These are phyloP conservation scores for Actinia equina DNA, from an alignment of 64 coral and sea anemone genomes.

Conservation along the genomic window DNA sequence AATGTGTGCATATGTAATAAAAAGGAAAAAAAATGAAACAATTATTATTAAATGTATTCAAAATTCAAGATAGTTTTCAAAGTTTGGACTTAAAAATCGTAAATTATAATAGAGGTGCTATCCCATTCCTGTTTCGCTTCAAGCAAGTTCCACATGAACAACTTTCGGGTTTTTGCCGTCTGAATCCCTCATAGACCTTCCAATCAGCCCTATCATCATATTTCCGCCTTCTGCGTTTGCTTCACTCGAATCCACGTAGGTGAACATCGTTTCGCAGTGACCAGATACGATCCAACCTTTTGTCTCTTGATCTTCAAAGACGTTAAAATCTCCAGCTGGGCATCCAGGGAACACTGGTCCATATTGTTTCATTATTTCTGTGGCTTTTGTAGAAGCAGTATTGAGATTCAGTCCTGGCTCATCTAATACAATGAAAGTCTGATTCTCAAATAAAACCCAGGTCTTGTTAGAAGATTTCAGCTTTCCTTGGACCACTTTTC, in stretches of 20 bases:
- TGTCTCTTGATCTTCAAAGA: constrained; percentile 22
- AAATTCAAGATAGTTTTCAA: not conserved
- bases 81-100: not conserved
- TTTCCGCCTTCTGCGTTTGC: not conserved
- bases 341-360: constrained; percentile 49
- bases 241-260: constrained; percentile 29
- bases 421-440: constrained; percentile 52
- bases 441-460: constrained; percentile 70
- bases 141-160: constrained; percentile 52
- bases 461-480: constrained; percentile 35
- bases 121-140: not conserved
- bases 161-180: constrained; percentile 67
- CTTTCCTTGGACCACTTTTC: constrained; percentile 30
- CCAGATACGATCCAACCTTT: constrained; percentile 62
- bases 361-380: constrained; percentile 48
- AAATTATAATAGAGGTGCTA: not conserved
- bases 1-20: no score
- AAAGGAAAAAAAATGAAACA: no score
- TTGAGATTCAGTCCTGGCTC: constrained; percentile 31
- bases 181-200: constrained; percentile 48
- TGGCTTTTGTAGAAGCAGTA: constrained; percentile 56
- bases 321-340: constrained; percentile 58
- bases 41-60: not conserved
- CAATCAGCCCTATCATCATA: constrained; percentile 41
- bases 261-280: constrained; percentile 44